Percentiles rank a stretch among this genome's conserved stretches.
phyloP scores from a whole-genome alignment of 2,113 vertebrate species.

The Eublepharis macularius region DNA sequence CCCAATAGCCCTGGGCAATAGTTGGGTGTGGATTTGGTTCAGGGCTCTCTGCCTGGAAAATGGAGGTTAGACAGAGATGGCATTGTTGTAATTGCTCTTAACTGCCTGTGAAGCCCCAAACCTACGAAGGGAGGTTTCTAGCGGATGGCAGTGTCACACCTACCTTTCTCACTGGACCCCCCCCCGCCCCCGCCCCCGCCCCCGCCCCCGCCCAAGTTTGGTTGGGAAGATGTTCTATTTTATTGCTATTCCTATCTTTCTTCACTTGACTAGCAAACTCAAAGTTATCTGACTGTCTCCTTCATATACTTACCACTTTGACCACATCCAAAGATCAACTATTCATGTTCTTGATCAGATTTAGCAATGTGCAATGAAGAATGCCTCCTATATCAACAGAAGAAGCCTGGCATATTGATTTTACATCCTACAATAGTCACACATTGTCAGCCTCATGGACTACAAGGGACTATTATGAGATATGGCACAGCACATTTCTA shows the following conservation, averaged over 20 bases:
- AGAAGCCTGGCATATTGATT: not conserved
- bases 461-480: not conserved
- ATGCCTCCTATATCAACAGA: not conserved
- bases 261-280: not conserved
- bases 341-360: not conserved
- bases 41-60: too few relatives aligned
- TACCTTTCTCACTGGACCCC: too few relatives aligned
- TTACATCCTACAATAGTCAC: not conserved
- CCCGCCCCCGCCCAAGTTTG: too few relatives aligned
- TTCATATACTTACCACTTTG: not conserved
- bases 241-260: not conserved
- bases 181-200: too few relatives aligned
- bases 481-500: not conserved
- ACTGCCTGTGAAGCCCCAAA: too few relatives aligned
- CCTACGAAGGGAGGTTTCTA: too few relatives aligned
- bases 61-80: too few relatives aligned
- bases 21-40: too few relatives aligned
- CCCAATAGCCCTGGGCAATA: too few relatives aligned
- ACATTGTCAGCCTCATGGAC: not conserved
- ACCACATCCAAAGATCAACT: not conserved
- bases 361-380: not conserved
- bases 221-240: not conserved
- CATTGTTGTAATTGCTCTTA: too few relatives aligned
- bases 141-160: too few relatives aligned
- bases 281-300: not conserved